Percentiles rank a stretch among this genome's conserved stretches.
These are phyloP conservation scores for Serilophus lunatus DNA, from an alignment of 2,113 vertebrate species.

Conservation along the genomic window DNA sequence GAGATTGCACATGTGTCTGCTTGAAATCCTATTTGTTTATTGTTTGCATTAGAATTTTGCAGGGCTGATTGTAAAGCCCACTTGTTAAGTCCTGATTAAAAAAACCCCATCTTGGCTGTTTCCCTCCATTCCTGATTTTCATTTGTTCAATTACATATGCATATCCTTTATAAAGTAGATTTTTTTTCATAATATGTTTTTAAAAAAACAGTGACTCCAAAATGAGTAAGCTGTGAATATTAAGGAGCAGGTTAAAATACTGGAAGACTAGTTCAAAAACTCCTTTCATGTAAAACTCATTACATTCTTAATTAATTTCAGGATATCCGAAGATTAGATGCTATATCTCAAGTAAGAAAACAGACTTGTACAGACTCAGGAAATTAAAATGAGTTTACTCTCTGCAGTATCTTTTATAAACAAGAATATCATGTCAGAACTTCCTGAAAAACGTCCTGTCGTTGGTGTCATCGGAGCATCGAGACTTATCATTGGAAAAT, in stretches of 20 bases:
- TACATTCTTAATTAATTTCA: background rate
- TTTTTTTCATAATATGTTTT: background rate
- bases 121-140: background rate
- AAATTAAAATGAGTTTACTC: slow-evolving; percentile 6
- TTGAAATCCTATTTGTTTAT: background rate
- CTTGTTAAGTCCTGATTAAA: background rate
- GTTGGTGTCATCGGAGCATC: background rate
- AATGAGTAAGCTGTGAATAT: background rate
- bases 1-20: background rate
- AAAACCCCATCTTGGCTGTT: background rate
- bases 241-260: background rate
- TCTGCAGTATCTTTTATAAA: background rate
- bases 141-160: background rate
- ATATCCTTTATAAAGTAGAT: background rate
- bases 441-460: background rate
- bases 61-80: background rate
- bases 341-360: background rate
- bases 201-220: background rate
- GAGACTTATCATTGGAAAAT: background rate
- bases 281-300: background rate
- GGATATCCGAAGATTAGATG: background rate
- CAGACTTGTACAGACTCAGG: background rate
- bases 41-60: background rate
- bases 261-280: background rate
- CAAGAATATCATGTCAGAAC: background rate